Conservation (phyloP, 2,113 vertebrate genomes). For the Cynocephalus volans region DNA sequence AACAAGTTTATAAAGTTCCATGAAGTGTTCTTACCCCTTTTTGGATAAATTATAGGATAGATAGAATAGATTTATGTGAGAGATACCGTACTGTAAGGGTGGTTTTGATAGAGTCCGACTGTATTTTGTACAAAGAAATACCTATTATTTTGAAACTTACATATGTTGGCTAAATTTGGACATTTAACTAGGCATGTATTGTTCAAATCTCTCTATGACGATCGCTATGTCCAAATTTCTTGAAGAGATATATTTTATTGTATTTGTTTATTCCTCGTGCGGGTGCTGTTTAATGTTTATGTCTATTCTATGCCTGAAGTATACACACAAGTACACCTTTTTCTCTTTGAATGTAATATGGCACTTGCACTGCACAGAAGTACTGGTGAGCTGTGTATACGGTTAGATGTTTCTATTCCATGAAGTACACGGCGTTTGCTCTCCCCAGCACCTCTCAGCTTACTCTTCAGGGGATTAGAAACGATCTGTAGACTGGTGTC, state of each 20-base stretch:
- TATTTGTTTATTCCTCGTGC: constrained; percentile 65
- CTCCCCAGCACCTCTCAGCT: constrained; percentile 75
- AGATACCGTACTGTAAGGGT: constrained; percentile 73
- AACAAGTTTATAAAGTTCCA: constrained; percentile 79
- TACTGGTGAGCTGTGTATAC: constrained; percentile 75
- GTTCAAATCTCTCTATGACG: not conserved
- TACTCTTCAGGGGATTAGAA: constrained; percentile 77
- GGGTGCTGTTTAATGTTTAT: constrained; percentile 75
- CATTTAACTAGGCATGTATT: constrained; percentile 66
- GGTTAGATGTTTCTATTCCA: not conserved
- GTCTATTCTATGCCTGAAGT: constrained; percentile 79
- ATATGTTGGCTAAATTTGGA: constrained; percentile 68
- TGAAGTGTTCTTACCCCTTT: constrained; percentile 81
- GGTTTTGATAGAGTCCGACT: constrained; percentile 55
- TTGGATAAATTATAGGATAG: constrained; percentile 55
- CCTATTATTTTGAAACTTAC: constrained; percentile 58
- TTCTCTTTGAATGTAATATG: constrained; percentile 78
- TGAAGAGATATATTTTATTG: not conserved
- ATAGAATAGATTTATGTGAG: constrained; percentile 78
- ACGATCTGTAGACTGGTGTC: constrained; percentile 77
- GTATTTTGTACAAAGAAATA: constrained; percentile 66
- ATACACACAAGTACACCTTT: constrained; percentile 62
- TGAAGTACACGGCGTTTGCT: constrained; percentile 59
- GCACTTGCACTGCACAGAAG: constrained; percentile 86
- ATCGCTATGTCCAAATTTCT: not conserved